These are phyloP conservation scores for Archocentrus centrarchus DNA, from an alignment of 2,113 vertebrate species.

Conservation along the genomic window DNA sequence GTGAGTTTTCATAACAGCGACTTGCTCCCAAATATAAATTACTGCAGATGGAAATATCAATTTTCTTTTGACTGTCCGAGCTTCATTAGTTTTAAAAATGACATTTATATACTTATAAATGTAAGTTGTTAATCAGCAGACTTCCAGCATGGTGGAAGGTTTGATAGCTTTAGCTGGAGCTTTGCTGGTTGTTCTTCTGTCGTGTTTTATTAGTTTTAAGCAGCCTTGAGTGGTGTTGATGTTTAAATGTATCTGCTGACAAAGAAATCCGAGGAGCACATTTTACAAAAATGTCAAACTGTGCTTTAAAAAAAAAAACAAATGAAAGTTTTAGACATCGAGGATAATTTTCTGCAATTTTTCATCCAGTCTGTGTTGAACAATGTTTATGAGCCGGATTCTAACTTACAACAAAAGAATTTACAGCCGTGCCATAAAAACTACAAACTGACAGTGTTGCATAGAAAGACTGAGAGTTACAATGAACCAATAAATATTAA, in stretches of 20 bases:
- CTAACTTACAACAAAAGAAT: constrained; percentile 16
- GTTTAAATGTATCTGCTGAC: neutral
- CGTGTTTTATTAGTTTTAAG: neutral
- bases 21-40: neutral
- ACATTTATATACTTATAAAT: neutral
- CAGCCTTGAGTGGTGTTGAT: neutral
- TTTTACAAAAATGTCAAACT: neutral
- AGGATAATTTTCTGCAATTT: neutral
- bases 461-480: constrained; percentile 64
- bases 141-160: neutral
- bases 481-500: constrained; percentile 63
- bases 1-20: neutral
- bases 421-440: constrained; percentile 28
- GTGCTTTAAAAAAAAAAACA: neutral
- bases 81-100: neutral
- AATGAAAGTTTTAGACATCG: neutral
- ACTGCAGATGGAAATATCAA: neutral
- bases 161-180: neutral
- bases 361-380: neutral
- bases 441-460: constrained; percentile 49
- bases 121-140: neutral
- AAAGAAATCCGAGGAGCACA: neutral
- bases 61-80: neutral
- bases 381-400: neutral
- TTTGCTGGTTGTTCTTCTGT: neutral